Base-by-base conservation (phyloP, 2,888 invertebrate species). In the Dryococelus australis region DNA sequence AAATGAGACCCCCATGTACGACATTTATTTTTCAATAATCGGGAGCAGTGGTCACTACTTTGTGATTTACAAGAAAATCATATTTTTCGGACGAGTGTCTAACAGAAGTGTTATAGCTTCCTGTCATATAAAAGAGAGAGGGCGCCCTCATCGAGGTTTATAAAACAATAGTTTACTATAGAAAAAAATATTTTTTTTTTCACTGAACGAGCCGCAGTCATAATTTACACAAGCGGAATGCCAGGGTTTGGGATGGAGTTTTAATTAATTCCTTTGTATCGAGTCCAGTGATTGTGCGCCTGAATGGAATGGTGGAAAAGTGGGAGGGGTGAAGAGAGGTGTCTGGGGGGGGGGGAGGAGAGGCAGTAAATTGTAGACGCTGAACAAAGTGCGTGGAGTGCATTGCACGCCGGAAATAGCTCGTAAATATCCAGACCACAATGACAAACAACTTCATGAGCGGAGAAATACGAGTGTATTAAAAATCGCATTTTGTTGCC, bases 201-300 rank as follows among this genome's bases (percentile, higher is more conserved):
- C 35, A 65, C 65, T 65, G 65, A 20, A 65, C 65, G 65, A 65
- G 6, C 65, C n/a, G 20, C 65, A 24, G 65, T n/a, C 65, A 65
- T 65, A 65, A 65, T 65, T 65, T 65, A 65, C 65, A 24, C 65
- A 1, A 65, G 20, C 65, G 13, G 65, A 65, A 65, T n/a, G 65
- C 65, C 47, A 16, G 24, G 24, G 20, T 0, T 65, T 20, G 20
- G 65, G n/a, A 9, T 65, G 65, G n/a, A 65, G 65, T 65, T 65
- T 65, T 65, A 65, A 65, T 65, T 65, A 65, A 65, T 65, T 65
- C 65, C 65, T 65, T 65, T 65, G 65, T 65, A 65, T 65, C 65
- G 65, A 24, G 65, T 16, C 24, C 65, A n/a, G 65, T 65, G 65
- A 65, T 65, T 65, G 65, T 65, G 65, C 65, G 65, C 51, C 51